A percentile compares a stretch with the other conserved stretches of the same genome.
These are phyloP conservation scores for Amiota minor DNA, from an alignment of 2,888 invertebrate species.

Conservation along the genomic window DNA sequence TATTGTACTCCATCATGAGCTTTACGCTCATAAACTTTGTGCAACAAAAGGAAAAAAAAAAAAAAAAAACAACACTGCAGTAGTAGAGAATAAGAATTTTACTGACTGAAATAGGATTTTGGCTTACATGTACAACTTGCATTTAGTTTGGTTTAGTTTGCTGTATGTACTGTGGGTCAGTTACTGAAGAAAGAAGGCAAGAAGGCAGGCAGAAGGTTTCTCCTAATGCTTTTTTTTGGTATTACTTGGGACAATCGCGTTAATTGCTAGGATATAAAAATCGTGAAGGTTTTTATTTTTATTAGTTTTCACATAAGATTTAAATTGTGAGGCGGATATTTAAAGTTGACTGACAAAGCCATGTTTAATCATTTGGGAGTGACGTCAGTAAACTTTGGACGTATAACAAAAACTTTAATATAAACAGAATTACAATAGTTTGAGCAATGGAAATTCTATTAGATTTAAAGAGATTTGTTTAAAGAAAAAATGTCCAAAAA, in stretches of 20 bases:
- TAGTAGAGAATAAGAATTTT: not conserved
- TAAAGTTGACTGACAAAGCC: too few relatives aligned
- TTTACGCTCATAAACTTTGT: slow-evolving; percentile 26
- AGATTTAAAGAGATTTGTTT: too few relatives aligned
- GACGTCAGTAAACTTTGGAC: too few relatives aligned
- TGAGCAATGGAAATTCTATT: too few relatives aligned
- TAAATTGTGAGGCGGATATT: not conserved
- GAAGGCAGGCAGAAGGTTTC: not conserved
- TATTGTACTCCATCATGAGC: slow-evolving; percentile 17
- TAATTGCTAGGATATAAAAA: slow-evolving; percentile 16
- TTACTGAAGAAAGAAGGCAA: too few relatives aligned
- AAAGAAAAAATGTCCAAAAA: too few relatives aligned
- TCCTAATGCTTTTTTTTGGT: slow-evolving; percentile 6
- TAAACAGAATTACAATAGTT: too few relatives aligned
- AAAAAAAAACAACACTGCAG: not conserved
- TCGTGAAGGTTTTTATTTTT: not conserved
- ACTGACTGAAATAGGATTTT: not conserved
- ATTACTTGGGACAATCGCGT: slow-evolving; percentile 27
- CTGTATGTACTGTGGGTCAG: not conserved
- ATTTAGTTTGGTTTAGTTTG: not conserved
- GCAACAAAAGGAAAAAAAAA: slow-evolving; percentile 10
- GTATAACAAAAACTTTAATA: too few relatives aligned
- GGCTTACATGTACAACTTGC: not conserved
- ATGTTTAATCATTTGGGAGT: too few relatives aligned
- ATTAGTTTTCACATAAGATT: not conserved